Conservation (phyloP, 2,113 vertebrate species). For the Myxocyprinus asiaticus region DNA sequence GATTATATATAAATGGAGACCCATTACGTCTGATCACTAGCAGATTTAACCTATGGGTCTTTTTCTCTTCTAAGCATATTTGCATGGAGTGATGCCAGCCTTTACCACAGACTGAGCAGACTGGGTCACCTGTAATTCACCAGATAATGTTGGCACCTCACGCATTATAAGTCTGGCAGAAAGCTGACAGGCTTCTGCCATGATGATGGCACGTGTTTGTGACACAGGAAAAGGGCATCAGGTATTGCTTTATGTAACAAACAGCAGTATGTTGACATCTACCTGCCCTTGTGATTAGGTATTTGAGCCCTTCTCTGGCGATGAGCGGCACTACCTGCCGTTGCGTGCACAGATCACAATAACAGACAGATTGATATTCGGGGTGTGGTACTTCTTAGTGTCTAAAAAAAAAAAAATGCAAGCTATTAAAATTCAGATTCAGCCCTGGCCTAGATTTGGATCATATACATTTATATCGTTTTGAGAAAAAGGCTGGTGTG, state of each 20-base stretch:
- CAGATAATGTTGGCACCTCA: slow-evolving; percentile 51
- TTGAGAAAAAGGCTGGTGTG: slow-evolving; percentile 53
- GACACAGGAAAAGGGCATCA: not conserved
- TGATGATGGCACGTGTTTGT: slow-evolving; percentile 19
- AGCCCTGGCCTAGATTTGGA: slow-evolving; percentile 69
- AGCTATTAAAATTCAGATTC: slow-evolving; percentile 72
- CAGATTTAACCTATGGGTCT: slow-evolving; percentile 52
- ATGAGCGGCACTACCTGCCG: slow-evolving; percentile 5
- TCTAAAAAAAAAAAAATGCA: slow-evolving; percentile 67
- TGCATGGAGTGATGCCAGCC: slow-evolving; percentile 23
- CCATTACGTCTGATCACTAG: slow-evolving; percentile 63
- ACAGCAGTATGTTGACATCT: slow-evolving; percentile 57
- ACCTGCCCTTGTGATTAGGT: slow-evolving; percentile 50
- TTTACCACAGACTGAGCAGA: slow-evolving; percentile 29
- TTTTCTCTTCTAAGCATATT: slow-evolving; percentile 50
- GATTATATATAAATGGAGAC: slow-evolving; percentile 57
- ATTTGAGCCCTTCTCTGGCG: slow-evolving; percentile 28
- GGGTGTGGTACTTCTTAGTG: slow-evolving; percentile 47
- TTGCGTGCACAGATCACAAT: slow-evolving; percentile 30
- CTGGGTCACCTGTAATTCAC: slow-evolving; percentile 35
- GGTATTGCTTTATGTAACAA: slow-evolving; percentile 41
- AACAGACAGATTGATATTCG: slow-evolving; percentile 65
- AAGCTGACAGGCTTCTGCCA: slow-evolving; percentile 42
- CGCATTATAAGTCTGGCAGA: slow-evolving; percentile 47
- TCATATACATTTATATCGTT: slow-evolving; percentile 82